These are phyloP conservation scores for Ophthalmolycus amberensis DNA, from an alignment of 2,113 vertebrate species.

Conservation along the genomic window DNA sequence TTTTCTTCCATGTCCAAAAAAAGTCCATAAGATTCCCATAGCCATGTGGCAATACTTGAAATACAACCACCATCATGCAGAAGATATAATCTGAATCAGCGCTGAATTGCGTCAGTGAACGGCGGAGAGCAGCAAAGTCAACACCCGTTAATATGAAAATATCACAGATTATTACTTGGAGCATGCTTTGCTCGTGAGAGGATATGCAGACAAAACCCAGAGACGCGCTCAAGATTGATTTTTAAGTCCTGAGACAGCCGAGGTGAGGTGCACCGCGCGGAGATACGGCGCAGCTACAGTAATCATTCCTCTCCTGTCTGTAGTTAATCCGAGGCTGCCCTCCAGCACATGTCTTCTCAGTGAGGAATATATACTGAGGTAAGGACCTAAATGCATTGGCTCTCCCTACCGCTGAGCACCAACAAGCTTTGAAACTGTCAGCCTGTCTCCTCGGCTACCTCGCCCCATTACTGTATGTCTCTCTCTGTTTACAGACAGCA, in stretches of 20 bases:
- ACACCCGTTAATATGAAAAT: constrained; percentile 26
- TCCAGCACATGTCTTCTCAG: constrained; percentile 68
- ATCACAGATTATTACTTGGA: constrained; percentile 2
- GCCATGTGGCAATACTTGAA: background rate
- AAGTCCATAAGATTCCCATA: background rate
- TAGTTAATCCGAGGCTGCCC: constrained; percentile 58
- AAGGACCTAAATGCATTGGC: constrained; percentile 66
- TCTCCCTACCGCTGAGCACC: constrained; percentile 63
- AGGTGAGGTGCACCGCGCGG: constrained; percentile 26
- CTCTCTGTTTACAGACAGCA: constrained; percentile 26
- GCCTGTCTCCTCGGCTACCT: constrained; percentile 36
- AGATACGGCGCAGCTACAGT: constrained; percentile 47
- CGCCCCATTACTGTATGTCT: constrained; percentile 39
- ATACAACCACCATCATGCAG: background rate
- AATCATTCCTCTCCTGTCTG: constrained; percentile 56
- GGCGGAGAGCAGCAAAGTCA: constrained; percentile 15
- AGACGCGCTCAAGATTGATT: constrained; percentile 36
- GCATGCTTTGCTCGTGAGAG: background rate
- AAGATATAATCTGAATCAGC: background rate
- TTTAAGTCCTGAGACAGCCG: constrained; percentile 37
- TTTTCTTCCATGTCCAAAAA: background rate
- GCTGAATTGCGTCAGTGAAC: background rate
- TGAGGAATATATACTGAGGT: constrained; percentile 68
- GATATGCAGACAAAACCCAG: constrained; percentile 39
- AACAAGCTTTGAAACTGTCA: constrained; percentile 72